Conservation (phyloP, 2,888 invertebrate genomes). For the Oeneis ivallda region DNA sequence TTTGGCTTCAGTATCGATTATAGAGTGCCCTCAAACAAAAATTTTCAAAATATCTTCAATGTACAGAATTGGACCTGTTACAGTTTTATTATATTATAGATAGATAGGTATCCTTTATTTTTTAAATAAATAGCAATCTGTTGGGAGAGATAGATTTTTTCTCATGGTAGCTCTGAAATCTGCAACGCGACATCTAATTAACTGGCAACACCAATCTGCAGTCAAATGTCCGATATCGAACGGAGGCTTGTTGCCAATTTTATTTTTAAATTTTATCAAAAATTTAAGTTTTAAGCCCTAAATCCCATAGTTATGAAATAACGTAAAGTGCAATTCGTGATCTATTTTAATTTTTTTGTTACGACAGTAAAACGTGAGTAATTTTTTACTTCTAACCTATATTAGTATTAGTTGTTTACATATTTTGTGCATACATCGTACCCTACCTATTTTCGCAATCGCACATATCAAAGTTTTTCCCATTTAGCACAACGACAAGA, state of each 20-base stretch:
- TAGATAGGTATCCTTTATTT: too few species aligned
- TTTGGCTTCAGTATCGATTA: too few species aligned
- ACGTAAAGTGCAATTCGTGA: slow-evolving; percentile 37
- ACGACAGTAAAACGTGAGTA: slow-evolving; percentile 37
- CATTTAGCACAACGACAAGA: background rate
- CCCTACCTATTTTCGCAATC: too few species aligned
- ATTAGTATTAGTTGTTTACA: slow-evolving; percentile 18
- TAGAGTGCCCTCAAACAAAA: too few species aligned
- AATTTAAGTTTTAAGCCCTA: slow-evolving; percentile 39
- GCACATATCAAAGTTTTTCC: background rate
- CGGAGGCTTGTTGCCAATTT: slow-evolving; percentile 35
- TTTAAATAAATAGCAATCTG: too few species aligned
- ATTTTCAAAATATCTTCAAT: too few species aligned
- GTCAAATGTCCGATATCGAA: slow-evolving; percentile 35
- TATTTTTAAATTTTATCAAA: slow-evolving; percentile 39
- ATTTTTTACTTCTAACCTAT: slow-evolving; percentile 7
- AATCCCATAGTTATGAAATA: slow-evolving; percentile 42
- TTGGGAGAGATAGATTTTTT: background rate
- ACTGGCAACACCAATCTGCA: slow-evolving; percentile 40
- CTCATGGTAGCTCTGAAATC: background rate
- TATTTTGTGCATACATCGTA: slow-evolving; percentile 16
- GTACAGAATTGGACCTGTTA: too few species aligned
- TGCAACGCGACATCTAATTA: slow-evolving; percentile 2
- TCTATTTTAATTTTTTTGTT: slow-evolving; percentile 32
- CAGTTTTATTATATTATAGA: too few species aligned